Base-by-base conservation (phyloP, 23 tunicate genomes). In the Clavelina lepadiformis region DNA sequence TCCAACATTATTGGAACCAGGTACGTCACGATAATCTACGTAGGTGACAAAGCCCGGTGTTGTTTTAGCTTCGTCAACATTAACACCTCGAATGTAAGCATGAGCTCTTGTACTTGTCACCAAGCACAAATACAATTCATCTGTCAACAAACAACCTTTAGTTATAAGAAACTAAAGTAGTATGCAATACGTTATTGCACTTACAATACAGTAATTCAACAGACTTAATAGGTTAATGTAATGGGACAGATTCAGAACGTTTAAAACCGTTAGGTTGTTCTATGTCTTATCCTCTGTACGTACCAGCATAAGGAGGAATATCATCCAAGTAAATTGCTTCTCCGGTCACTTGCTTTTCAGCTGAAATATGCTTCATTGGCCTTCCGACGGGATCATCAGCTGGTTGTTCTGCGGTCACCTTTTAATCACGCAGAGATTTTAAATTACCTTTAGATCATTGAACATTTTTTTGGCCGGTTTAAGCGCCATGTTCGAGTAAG, bases 271-370 rank as follows among this genome's bases (percentile, higher is more conserved):
- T n/a, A n/a, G n/a, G n/a, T n/a, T n/a, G n/a, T n/a, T n/a, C n/a
- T n/a, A n/a, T n/a, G n/a, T n/a, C n/a, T 41, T 41, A 41, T 41
- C 49, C 49, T 41, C 49, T 41, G 11, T 8, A 41, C 49, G 49
- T 41, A 78, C 89, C 83, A 51, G 49, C 73, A 63, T 24, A 54
- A 5, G 72, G 73, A 20, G 84, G 89, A 31, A 94, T 70, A 58
- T 94, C 99, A 58, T 94, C 99, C 27, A 86, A 20, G 38, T 86
- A 94, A 28, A 80, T 61, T 0, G 99, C 95, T 82, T 94, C 95
- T 13, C 99, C 99, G 3, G 96, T 86, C 0, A 58, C 91, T 51
- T 94, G 99, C 49, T 76, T 69, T 18, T 63, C 65, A 0, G 79
- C 94, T 25, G 99, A 63, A 27, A 69, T 52, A 35, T 86, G 84